These are phyloP conservation scores for Hozukius guyotensis DNA, from an alignment of 2,797 vertebrate species.

Conservation along the genomic window DNA sequence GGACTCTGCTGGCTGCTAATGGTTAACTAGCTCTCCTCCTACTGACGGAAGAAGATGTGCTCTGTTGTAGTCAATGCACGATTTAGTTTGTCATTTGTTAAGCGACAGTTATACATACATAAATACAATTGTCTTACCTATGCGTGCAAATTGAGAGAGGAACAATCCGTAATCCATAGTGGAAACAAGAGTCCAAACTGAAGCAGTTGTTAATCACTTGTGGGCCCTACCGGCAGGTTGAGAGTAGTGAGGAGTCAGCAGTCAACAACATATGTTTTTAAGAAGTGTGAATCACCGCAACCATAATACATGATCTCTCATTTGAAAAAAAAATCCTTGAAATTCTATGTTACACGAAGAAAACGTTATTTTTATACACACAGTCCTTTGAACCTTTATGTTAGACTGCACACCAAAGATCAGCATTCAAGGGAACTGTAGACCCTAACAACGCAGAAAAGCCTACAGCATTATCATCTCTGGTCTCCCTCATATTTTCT, in stretches of 20 bases:
- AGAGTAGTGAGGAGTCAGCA: neutral
- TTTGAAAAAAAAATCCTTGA: neutral
- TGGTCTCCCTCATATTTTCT: slow-evolving; percentile 28
- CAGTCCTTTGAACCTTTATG: neutral
- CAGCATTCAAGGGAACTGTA: neutral
- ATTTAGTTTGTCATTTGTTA: neutral
- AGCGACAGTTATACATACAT: neutral
- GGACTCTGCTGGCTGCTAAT: too few species aligned
- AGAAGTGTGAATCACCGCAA: neutral
- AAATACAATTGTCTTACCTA: neutral
- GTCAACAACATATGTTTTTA: neutral
- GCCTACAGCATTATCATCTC: slow-evolving; percentile 33
- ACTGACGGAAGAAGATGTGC: neutral
- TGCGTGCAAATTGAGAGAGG: neutral
- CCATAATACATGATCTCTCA: neutral
- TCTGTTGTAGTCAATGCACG: neutral
- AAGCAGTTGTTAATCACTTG: neutral
- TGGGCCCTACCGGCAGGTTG: neutral
- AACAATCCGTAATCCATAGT: too few species aligned
- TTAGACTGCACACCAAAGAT: neutral
- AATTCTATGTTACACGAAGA: neutral
- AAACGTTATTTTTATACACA: neutral
- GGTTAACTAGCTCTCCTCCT: too few species aligned
- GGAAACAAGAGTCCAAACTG: neutral
- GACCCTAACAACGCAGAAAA: slow-evolving; percentile 15